Percentiles rank a stretch among this genome's conserved stretches.
Conservation (phyloP, 2,797 vertebrate species). For the Acridotheres tristis region DNA sequence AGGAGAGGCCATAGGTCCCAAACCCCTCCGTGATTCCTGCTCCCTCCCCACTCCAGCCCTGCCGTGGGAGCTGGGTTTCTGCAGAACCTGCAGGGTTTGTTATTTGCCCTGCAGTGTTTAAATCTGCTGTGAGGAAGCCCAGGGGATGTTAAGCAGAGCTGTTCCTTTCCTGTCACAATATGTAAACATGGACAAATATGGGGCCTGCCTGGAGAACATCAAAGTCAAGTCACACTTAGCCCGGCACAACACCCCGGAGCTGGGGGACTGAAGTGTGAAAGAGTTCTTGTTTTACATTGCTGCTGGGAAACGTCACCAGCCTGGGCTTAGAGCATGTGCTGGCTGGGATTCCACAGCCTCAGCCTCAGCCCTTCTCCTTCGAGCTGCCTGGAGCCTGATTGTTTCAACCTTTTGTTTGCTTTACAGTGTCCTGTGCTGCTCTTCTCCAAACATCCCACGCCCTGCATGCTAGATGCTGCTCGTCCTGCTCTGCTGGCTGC, state of each 20-base stretch:
- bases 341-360: neutral
- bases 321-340: neutral
- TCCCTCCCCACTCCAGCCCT: neutral
- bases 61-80: rapidly evolving
- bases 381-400: neutral
- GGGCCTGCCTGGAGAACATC: conserved; percentile 53
- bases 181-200: conserved; percentile 67
- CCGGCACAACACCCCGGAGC: neutral
- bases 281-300: conserved; percentile 3
- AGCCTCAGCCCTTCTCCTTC: neutral
- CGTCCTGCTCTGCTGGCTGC: neutral
- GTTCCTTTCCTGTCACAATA: conserved; percentile 26
- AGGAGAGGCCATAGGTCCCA: neutral
- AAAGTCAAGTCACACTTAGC: conserved; percentile 50
- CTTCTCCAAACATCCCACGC: neutral
- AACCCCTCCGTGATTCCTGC: neutral
- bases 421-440: neutral
- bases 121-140: neutral
- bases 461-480: neutral
- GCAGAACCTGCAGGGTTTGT: neutral
- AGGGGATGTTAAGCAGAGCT: conserved; percentile 55
- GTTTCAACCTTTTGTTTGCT: conserved; percentile 6
- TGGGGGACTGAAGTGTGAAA: neutral
- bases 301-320: neutral
- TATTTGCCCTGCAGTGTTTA: neutral